These are phyloP conservation scores for Eidolon dupreanum DNA, from an alignment of 2,797 vertebrate species.

Conservation along the genomic window DNA sequence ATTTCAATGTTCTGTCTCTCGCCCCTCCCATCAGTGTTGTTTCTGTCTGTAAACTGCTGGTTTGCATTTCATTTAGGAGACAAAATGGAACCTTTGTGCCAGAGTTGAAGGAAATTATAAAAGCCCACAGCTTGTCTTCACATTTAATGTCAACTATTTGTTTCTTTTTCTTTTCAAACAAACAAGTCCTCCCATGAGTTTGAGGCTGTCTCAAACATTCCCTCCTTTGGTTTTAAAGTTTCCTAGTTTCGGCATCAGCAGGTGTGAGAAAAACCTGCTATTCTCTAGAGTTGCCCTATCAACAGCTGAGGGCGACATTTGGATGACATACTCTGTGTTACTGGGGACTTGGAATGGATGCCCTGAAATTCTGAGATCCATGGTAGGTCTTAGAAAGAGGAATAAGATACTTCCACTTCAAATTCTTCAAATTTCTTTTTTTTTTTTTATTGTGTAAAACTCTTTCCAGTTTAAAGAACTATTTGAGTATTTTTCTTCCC, in stretches of 20 bases:
- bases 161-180: conserved; percentile 79
- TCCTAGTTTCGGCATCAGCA: background rate
- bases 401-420: background rate
- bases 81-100: conserved; percentile 82
- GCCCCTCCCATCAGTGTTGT: conserved; percentile 68
- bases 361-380: background rate
- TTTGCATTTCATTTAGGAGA: conserved; percentile 67
- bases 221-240: background rate
- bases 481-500: background rate
- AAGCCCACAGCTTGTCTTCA: conserved; percentile 79
- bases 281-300: background rate
- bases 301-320: background rate
- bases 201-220: background rate
- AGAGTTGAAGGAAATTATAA: conserved; percentile 77
- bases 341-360: background rate
- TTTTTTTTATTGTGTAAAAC: background rate
- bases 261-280: background rate
- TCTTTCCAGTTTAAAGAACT: background rate
- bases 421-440: background rate
- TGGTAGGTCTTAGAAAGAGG: background rate
- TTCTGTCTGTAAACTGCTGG: conserved; percentile 79
- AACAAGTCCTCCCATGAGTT: conserved; percentile 64
- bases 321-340: background rate
- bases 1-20: conserved; percentile 70
- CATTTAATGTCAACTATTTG: conserved; percentile 87